phyloP scores from a whole-genome alignment of 2,797 vertebrate species.

The Tokudaia tokunoshimensis region DNA sequence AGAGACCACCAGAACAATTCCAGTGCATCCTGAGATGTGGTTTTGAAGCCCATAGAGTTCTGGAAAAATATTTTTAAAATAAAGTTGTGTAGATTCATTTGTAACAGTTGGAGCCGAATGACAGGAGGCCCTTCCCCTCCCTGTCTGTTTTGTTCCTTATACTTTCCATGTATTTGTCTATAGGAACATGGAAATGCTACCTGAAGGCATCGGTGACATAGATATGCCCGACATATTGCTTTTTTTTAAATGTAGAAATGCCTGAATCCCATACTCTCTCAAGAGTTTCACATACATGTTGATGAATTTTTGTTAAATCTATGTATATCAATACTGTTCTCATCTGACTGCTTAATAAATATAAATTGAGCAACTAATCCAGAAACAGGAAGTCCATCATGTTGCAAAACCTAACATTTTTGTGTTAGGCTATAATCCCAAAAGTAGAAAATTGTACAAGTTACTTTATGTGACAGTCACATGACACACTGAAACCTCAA shows the following conservation, averaged over 20 bases:
- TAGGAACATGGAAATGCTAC: background rate
- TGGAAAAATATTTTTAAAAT: conserved; percentile 5
- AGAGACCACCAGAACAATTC: background rate
- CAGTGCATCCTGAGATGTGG: background rate
- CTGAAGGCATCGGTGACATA: background rate
- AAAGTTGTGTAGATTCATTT: background rate
- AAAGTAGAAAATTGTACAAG: background rate
- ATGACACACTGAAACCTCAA: background rate
- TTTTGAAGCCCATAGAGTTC: conserved; percentile 29
- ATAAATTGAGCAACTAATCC: background rate
- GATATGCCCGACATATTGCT: background rate
- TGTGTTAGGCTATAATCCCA: background rate
- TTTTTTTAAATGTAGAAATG: conserved; percentile 23
- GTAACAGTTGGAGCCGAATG: background rate
- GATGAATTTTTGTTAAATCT: background rate
- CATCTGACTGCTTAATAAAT: background rate
- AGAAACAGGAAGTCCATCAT: background rate
- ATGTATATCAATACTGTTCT: background rate
- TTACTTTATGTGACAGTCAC: background rate
- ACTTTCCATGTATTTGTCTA: background rate
- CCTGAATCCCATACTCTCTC: background rate
- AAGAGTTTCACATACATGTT: background rate
- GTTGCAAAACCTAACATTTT: background rate
- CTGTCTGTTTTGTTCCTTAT: background rate
- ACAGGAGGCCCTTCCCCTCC: background rate